Conservation (phyloP, 1,140 invertebrate genomes). For the Parasteatoda tepidariorum region DNA sequence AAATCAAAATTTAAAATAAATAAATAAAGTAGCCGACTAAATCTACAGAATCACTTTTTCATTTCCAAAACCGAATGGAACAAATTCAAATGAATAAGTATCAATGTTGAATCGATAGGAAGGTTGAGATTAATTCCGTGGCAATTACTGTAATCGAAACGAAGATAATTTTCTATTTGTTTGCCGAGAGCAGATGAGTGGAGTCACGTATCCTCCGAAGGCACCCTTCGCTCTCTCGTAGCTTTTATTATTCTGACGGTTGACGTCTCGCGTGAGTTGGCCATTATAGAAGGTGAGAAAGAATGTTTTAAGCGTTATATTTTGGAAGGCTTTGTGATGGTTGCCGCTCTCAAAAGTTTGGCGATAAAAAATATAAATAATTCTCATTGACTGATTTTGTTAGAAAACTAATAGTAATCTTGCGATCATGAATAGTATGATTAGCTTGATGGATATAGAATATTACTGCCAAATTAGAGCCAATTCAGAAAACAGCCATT, state of each 20-base stretch:
- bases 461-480: neutral
- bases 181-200: neutral
- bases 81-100: no score
- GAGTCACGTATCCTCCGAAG: conserved; percentile 37
- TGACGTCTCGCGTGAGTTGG: conserved; percentile 10
- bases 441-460: neutral
- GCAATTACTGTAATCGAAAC: conserved; percentile 54
- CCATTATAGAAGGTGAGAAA: conserved; percentile 38
- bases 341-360: neutral
- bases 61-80: no score
- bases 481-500: neutral
- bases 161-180: conserved; percentile 52
- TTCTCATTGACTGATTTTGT: neutral
- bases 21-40: no score
- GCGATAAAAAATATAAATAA: neutral
- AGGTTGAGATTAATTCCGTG: conserved; percentile 18
- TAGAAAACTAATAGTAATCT: neutral
- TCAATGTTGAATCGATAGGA: conserved; percentile 44
- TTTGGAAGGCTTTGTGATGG: neutral
- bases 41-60: no score
- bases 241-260: conserved; percentile 28
- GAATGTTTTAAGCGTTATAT: conserved; percentile 41
- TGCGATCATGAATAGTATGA: neutral
- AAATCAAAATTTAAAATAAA: no score
- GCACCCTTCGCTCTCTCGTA: neutral